Base-by-base conservation (phyloP, 2,113 vertebrate genomes). In the Sakesphorus luctuosus region DNA sequence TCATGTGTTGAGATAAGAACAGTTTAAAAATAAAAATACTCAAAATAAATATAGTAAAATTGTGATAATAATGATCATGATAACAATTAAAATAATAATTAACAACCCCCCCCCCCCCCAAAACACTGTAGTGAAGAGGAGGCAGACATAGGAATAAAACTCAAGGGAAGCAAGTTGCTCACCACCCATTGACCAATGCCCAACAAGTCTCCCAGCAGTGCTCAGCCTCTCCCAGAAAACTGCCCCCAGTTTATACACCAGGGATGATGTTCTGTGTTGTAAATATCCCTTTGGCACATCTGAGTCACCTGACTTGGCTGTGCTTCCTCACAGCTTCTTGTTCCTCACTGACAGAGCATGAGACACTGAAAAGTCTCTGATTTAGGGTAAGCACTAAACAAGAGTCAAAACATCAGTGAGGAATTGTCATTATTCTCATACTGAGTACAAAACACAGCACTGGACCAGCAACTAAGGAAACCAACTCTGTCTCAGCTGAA, bases 131-230 rank as follows among this genome's bases (percentile, higher is more conserved):
- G 20, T 55, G 16, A 47, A 40, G 46, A 87, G 24, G 28, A 87
- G 49, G 47, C 67, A 46, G 66, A 24, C 6, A 28, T 4, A 69
- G 29, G 3, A 49, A 72, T 25, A 49, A 72, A 72, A n/a, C 25
- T 58, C 7, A 72, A 63, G 10, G n/a, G 29, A 55, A 71, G 33
- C 5, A 66, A 46, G 20, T 63, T 47, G 12, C n/a, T 55, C n/a
- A 71, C 13, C 24, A 47, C 3, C 8, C 19, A n/a, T 4, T 35
- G 29, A 49, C 19, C 16, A 19, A 31, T 63, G 12, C 16, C 29
- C n/a, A 35, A 29, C 10, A 56, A 49, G 16, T 14, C 19, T 56
- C 24, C 0, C 0, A 72, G 29, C 19, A 35, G 24, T 19, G 38
- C 4, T 65, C 0, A 0, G 25, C 25, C 25, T 65, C 29, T 88